Conservation (phyloP, 2,113 vertebrate genomes). For the Cyphomyrus plagiostoma region DNA sequence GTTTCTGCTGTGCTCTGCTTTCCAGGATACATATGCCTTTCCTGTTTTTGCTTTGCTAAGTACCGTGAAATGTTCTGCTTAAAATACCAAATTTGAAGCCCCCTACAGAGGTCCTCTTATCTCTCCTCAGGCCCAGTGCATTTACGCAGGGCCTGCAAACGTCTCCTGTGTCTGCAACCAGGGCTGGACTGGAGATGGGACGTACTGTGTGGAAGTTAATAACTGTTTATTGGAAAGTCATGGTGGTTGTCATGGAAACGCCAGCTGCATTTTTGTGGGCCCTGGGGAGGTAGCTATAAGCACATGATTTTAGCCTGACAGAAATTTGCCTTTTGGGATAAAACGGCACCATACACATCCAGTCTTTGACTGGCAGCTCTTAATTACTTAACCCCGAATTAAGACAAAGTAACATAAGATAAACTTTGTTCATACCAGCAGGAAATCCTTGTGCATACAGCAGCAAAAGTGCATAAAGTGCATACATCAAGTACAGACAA, state of each 20-base stretch:
- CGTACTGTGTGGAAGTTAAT: constrained; percentile 71
- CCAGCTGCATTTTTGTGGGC: constrained; percentile 68
- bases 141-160: constrained; percentile 56
- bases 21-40: background rate
- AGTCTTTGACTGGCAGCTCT: background rate
- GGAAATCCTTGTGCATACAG: background rate
- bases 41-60: background rate
- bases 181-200: constrained; percentile 86
- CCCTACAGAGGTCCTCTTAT: background rate
- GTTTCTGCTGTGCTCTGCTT: background rate
- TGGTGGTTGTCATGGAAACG: constrained; percentile 75
- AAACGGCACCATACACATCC: no score
- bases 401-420: background rate
- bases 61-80: background rate
- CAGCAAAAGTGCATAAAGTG: background rate
- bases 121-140: constrained; percentile 70
- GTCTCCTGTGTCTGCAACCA: constrained; percentile 66
- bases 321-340: background rate
- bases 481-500: background rate
- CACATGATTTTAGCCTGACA: background rate
- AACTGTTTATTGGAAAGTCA: constrained; percentile 69
- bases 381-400: background rate
- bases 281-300: constrained; percentile 74
- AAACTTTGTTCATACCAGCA: background rate
- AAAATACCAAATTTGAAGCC: background rate